Conservation (phyloP, 2,797 vertebrate genomes). For the Coendou prehensilis region DNA sequence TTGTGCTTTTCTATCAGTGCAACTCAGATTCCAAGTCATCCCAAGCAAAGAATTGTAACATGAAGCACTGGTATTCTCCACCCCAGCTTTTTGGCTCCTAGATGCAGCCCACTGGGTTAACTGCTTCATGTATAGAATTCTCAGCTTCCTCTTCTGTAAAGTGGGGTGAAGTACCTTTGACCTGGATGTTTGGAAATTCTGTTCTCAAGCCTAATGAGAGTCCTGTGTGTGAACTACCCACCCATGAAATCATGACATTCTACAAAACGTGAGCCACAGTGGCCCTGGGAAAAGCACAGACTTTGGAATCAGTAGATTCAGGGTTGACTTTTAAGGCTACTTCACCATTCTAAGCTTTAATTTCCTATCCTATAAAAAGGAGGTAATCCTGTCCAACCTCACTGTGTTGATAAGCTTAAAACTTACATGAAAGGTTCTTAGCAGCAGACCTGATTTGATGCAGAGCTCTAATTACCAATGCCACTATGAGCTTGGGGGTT, state of each 20-base stretch:
- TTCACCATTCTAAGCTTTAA: neutral
- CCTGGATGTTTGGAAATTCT: neutral
- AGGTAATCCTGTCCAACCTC: neutral
- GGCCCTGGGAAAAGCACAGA: neutral
- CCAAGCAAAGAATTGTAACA: neutral
- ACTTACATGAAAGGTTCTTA: neutral
- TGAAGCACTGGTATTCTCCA: accelerated
- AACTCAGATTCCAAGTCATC: neutral
- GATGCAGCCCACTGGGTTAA: neutral
- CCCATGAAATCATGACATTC: neutral
- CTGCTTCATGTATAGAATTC: neutral
- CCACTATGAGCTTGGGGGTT: neutral
- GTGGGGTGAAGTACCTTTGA: neutral
- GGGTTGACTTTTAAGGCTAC: neutral
- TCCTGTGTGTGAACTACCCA: neutral
- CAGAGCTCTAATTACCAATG: neutral
- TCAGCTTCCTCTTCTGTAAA: neutral
- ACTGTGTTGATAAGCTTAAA: neutral
- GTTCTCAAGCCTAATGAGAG: neutral
- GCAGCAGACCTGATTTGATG: neutral
- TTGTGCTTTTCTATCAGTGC: too few species aligned
- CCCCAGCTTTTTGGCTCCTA: too few species aligned
- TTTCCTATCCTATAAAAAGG: neutral
- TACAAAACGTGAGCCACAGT: accelerated
- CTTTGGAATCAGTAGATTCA: neutral